Evolutionary conservation across 1,140 invertebrate species (phyloP).

Genomic region (Atta texana): DNA sequence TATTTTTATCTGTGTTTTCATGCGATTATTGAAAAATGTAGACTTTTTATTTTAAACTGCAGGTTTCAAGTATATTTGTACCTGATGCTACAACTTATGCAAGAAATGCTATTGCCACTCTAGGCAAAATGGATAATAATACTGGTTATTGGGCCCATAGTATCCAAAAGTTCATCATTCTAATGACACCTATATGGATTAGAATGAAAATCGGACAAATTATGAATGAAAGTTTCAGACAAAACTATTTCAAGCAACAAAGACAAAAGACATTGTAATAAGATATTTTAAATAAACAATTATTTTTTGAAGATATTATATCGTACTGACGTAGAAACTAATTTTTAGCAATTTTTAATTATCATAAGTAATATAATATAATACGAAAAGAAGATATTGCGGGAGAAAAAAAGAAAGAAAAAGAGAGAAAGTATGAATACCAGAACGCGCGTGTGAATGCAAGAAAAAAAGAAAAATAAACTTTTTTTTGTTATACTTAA

Average conservation of each 20-base stretch:
- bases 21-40: no score
- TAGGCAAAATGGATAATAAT: slow-evolving; percentile 92
- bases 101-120: slow-evolving; percentile 91
- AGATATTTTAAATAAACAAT: background rate
- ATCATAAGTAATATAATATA: background rate
- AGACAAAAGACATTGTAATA: background rate
- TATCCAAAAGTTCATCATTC: slow-evolving; percentile 89
- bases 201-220: slow-evolving; percentile 86
- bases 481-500: background rate
- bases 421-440: background rate
- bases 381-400: background rate
- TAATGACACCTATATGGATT: slow-evolving; percentile 86
- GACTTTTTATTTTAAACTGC: slow-evolving; percentile 12
- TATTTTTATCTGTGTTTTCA: no score
- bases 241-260: slow-evolving; percentile 85
- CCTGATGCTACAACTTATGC: slow-evolving; percentile 93
- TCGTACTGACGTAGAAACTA: background rate
- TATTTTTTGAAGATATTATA: no score
- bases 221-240: slow-evolving; percentile 84
- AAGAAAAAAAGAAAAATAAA: background rate
- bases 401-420: background rate
- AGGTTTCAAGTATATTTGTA: slow-evolving; percentile 90
- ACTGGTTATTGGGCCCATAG: slow-evolving; percentile 96
- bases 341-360: background rate
- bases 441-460: background rate